These are phyloP conservation scores for Simalia tracyae DNA, from an alignment of 2,797 vertebrate genomes.

Conservation along the genomic window DNA sequence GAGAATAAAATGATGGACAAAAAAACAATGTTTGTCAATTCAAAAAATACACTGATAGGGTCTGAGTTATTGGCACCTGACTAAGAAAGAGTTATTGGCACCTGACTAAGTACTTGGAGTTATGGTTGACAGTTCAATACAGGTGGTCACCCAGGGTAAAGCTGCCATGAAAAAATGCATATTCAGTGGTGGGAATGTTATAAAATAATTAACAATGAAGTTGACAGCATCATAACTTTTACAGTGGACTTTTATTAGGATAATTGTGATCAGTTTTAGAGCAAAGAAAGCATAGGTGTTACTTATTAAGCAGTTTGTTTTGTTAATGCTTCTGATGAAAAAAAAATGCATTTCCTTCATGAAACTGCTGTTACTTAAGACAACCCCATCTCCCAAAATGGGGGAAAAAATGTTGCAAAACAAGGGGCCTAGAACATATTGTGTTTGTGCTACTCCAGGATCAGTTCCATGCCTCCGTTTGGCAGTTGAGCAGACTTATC, in stretches of 20 bases:
- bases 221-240: not conserved
- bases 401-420: not conserved
- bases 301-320: not conserved
- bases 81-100: not conserved
- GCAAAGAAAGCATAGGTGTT: not conserved
- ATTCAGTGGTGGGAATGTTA: not conserved
- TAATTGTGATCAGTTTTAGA: not conserved
- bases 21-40: not conserved
- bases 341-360: not conserved
- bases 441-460: not conserved
- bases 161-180: not conserved
- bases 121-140: not conserved
- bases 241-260: not conserved
- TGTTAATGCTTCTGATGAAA: not conserved
- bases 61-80: not conserved
- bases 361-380: not conserved
- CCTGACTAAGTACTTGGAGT: not conserved
- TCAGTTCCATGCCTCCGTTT: not conserved
- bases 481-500: not conserved
- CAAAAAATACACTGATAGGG: not conserved
- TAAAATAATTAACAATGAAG: not conserved
- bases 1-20: not conserved
- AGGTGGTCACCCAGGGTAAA: not conserved
- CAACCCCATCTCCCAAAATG: not conserved
- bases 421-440: not conserved